Evolutionary conservation across 2,888 invertebrate genomes (phyloP).

Genomic region (Apodemia mormo): DNA sequence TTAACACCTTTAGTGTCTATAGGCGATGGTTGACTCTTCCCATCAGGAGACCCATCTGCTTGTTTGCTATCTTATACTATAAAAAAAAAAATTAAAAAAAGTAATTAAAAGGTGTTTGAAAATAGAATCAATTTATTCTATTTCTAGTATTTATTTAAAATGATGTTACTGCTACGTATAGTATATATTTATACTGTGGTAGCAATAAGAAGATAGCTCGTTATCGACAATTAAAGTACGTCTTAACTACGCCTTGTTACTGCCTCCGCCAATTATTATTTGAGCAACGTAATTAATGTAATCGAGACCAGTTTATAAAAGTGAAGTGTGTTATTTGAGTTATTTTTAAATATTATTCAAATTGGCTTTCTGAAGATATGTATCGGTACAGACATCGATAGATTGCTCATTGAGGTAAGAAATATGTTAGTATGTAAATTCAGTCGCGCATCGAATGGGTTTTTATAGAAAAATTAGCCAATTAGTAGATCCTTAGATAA

Average conservation of each 20-base stretch:
- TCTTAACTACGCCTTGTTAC: neutral
- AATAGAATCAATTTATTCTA: too few relatives aligned
- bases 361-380: conserved; percentile 27
- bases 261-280: neutral
- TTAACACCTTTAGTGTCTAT: too few relatives aligned
- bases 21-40: too few relatives aligned
- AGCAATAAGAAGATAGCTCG: neutral
- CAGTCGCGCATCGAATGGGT: neutral
- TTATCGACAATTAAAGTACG: conserved; percentile 1
- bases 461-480: neutral
- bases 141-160: neutral
- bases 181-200: neutral
- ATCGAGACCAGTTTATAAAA: neutral
- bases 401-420: conserved; percentile 11
- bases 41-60: too few relatives aligned
- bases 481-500: too few relatives aligned
- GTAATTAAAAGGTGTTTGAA: too few relatives aligned
- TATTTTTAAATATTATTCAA: conserved; percentile 4
- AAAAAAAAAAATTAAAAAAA: too few relatives aligned
- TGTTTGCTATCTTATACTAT: too few relatives aligned
- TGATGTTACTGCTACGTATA: neutral
- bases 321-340: neutral
- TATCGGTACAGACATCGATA: neutral
- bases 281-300: neutral
- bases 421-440: neutral